Percentiles rank a stretch among this genome's conserved stretches.
These are phyloP conservation scores for Girardinus metallicus DNA, from an alignment of 2,797 vertebrate species.

Conservation along the genomic window DNA sequence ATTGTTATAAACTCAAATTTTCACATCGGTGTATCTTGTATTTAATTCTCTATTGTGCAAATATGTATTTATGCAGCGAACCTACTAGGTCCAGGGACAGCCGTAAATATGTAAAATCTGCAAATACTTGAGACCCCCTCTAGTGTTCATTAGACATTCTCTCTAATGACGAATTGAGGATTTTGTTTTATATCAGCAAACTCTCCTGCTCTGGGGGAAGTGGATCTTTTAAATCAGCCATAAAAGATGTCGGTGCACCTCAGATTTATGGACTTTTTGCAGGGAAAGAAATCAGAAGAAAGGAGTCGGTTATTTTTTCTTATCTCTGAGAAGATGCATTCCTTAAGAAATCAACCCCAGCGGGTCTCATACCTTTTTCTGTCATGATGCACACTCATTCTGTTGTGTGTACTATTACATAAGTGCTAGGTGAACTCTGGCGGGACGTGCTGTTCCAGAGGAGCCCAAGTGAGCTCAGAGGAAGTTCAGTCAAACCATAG, in stretches of 20 bases:
- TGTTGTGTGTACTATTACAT: slow-evolving; percentile 44
- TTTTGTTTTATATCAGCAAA: not conserved
- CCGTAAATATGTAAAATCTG: not conserved
- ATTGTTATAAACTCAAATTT: not conserved
- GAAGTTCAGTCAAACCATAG: slow-evolving; percentile 15
- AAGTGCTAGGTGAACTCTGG: slow-evolving; percentile 65
- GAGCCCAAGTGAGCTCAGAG: slow-evolving; percentile 14
- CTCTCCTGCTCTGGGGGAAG: not conserved
- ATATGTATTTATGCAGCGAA: not conserved
- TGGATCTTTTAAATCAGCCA: not conserved
- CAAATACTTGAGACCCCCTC: not conserved
- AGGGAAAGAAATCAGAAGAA: not conserved
- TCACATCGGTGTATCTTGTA: not conserved
- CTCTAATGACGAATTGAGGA: not conserved
- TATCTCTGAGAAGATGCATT: slow-evolving; percentile 7
- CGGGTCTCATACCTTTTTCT: slow-evolving; percentile 6
- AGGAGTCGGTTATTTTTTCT: slow-evolving; percentile 2
- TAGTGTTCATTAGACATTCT: not conserved
- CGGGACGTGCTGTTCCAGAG: slow-evolving; percentile 60
- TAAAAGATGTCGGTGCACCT: not conserved
- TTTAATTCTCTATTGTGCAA: not conserved
- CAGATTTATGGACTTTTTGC: not conserved
- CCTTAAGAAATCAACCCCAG: slow-evolving; percentile 12
- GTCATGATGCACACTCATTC: slow-evolving; percentile 24
- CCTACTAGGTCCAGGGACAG: not conserved